Base-by-base conservation (phyloP, 64 coral and sea anemone genomes). In the Stylophora pistillata region DNA sequence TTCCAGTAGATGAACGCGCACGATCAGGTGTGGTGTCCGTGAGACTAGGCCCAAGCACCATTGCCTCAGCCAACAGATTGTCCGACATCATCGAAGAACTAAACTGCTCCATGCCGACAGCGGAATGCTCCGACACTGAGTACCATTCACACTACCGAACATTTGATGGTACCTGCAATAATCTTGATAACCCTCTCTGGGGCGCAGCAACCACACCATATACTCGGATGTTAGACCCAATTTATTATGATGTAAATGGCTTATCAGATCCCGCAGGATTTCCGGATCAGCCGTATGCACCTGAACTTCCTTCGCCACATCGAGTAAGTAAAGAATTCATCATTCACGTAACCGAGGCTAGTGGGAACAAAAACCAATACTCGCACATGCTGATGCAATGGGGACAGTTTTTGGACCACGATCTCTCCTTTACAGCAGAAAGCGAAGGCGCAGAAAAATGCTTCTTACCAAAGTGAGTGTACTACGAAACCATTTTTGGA, bases 341-440 rank as follows among this genome's bases (percentile, higher is more conserved):
- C n/a, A 82, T 95, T 76, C 97, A 95, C 62, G 72, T 78, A 23
- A 88, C 81, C 1, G 75, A 85, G 10, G 93, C 87, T 1, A 77
- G 74, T 16, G 47, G 61, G 18, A 86, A 71, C 21, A 71, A 76
- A 11, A 83, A 74, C 15, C 74, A 65, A 1, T 91, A 94, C 57
- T 93, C 97, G 0, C 97, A 99, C 63, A 99, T 99, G 97, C 25
- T 99, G 32, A 99, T 99, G 97, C 97, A 99, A 47, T 99, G 97
- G 97, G 97, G 97, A 17, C 97, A 99, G 75, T 99, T 99, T 61
- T 69, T 99, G 7, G 97, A 99, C 58, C 97, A 99, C n/a, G 97
- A 99, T 73, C 30, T 99, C n/a, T 95, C 97, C 21, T 99, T 99
- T 21, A 99, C 97, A 66, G 97, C 97, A 60, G 97, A 99, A 78